Percentiles rank a stretch among this genome's conserved stretches.
These are phyloP conservation scores for Poeciliopsis infans DNA, from an alignment of 2,797 vertebrate genomes.

Conservation along the genomic window DNA sequence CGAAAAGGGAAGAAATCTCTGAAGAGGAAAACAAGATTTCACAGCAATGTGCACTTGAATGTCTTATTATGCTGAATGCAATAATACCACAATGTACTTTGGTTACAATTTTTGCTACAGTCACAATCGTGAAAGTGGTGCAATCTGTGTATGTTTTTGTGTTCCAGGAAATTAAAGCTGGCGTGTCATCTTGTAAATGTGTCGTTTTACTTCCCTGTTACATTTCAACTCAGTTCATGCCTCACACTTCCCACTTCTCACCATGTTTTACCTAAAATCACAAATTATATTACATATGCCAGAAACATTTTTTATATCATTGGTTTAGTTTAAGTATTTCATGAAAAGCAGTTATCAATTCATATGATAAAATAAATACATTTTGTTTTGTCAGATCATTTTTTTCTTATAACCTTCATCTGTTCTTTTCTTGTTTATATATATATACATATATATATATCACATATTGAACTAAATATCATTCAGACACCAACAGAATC, in stretches of 20 bases:
- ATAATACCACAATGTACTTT: slow-evolving; percentile 10
- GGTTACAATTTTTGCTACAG: slow-evolving; percentile 6
- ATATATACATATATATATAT: neutral
- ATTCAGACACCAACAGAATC: neutral
- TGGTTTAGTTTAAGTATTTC: slow-evolving; percentile 28
- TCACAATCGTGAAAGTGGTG: slow-evolving; percentile 9
- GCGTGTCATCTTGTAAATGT: neutral
- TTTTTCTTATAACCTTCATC: neutral
- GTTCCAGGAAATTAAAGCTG: slow-evolving; percentile 19
- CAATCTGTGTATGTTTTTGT: neutral
- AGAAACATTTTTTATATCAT: slow-evolving; percentile 7
- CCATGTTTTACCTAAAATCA: neutral
- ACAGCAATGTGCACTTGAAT: slow-evolving; percentile 32
- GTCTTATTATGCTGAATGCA: slow-evolving; percentile 40
- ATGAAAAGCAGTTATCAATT: slow-evolving; percentile 14
- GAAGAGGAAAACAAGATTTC: neutral
- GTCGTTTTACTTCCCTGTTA: neutral
- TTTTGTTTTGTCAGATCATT: neutral
- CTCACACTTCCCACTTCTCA: neutral
- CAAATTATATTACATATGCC: slow-evolving; percentile 1
- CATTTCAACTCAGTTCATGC: neutral
- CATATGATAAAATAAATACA: slow-evolving; percentile 18
- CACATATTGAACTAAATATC: neutral
- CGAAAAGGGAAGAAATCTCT: neutral
- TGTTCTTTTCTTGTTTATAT: neutral